Percentiles rank a stretch among this genome's conserved stretches.
phyloP scores from a whole-genome alignment of 2,113 vertebrate genomes.

The Centropus bengalensis region DNA sequence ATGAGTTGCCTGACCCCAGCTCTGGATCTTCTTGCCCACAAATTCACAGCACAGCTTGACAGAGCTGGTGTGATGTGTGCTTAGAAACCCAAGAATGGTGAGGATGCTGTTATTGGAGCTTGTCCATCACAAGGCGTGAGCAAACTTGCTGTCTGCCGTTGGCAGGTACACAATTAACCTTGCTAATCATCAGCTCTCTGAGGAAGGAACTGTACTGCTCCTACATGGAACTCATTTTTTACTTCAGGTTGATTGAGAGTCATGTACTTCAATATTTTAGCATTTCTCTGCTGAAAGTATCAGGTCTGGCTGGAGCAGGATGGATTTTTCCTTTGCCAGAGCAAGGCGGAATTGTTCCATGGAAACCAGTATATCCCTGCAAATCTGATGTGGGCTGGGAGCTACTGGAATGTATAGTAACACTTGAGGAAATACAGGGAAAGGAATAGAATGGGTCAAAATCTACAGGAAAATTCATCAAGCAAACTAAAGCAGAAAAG shows the following conservation, averaged over 20 bases:
- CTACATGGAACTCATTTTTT: constrained; percentile 2
- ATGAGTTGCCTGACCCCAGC: background rate
- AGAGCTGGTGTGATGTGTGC: background rate
- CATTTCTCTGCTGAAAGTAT: background rate
- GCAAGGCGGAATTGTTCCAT: background rate
- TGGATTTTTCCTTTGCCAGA: background rate
- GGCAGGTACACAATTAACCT: constrained; percentile 54
- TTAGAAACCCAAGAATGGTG: background rate
- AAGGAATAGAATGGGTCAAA: background rate
- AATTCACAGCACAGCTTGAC: background rate
- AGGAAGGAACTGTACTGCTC: constrained; percentile 14
- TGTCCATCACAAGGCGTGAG: background rate
- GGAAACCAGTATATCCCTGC: background rate
- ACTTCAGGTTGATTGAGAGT: constrained; percentile 25
- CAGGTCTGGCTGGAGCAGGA: background rate
- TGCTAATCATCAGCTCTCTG: constrained; percentile 34
- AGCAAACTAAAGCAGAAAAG: background rate
- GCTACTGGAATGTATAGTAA: background rate
- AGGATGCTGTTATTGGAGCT: background rate
- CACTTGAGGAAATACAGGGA: background rate
- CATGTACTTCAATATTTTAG: background rate
- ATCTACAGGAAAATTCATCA: background rate
- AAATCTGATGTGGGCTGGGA: background rate
- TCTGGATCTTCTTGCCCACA: background rate
- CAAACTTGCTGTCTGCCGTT: background rate